Base-by-base conservation (phyloP, 2,888 invertebrate genomes). In the Cheilosia soror region DNA sequence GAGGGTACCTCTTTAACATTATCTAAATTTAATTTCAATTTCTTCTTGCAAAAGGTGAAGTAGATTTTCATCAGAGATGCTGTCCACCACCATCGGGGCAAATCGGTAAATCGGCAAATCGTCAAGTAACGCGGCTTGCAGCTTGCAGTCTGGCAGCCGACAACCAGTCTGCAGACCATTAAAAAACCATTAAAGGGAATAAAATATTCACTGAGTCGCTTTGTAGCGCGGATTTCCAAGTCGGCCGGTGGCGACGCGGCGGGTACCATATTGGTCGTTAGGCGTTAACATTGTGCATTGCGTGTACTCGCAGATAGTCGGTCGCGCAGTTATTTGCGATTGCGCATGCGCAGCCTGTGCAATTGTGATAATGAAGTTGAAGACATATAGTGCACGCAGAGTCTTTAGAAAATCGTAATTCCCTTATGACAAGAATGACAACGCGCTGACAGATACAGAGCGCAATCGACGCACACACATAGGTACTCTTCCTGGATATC, bases 21-120 rank as follows among this genome's bases (percentile, higher is more conserved):
- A 84, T 79, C 83, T 83, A 66, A 84, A 71, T 84, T 76, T 62
- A 71, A 85, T 85, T 76, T 80, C 76, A 85, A 85, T 75, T 84
- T 79, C 69, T 79, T 79, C 79, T 57, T 33, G 31, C 68, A 40
- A 47, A 7, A 63, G 42, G 66, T 63, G 57, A 75, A 79, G 63
- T 73, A 69, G 68, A 69, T 73, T 65, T 51, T n/a, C 31, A 63
- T 58, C 42, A 78, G 79, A 58, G 53, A 62, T 42, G 31, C 31
- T 42, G 47, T 20, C 72, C 51, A 60, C 58, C 27, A 58, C 33
- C 29, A 63, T 42, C 65, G 20, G 9, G 51, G 11, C 71, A 37
- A 15, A 37, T 13, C 51, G 63, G 20, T 20, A 20, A 20, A 47
- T 51, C 72, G 53, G 33, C 68, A 47, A 51, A 37, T 13, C 51